A percentile compares a stretch with the other conserved stretches of the same genome.
These are phyloP conservation scores for Corythornis leucogaster DNA, from an alignment of 2,797 vertebrate genomes.

Conservation along the genomic window DNA sequence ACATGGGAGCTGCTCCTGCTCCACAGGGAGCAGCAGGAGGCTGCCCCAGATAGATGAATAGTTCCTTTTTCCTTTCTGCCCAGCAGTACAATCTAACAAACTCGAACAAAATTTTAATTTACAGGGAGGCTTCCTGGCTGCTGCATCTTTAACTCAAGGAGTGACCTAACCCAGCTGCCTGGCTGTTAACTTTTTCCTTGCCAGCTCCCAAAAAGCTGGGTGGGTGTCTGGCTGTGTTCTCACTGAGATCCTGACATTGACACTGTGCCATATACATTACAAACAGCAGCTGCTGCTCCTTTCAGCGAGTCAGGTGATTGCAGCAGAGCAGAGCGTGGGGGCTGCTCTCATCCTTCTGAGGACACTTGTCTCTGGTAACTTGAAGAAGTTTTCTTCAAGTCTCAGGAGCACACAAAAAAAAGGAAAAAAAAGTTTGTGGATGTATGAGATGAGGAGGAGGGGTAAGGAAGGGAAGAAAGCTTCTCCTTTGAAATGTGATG, in stretches of 20 bases:
- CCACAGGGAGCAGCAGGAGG: background rate
- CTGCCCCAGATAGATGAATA: slow-evolving; percentile 42
- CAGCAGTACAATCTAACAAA: background rate
- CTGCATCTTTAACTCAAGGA: background rate
- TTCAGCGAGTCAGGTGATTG: background rate
- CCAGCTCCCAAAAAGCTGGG: background rate
- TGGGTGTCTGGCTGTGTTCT: background rate
- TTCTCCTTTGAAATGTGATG: background rate
- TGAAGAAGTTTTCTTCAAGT: background rate
- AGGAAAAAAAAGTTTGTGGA: background rate
- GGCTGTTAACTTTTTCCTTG: background rate
- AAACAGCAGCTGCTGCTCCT: slow-evolving; percentile 57
- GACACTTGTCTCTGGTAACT: background rate
- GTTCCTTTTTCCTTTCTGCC: background rate
- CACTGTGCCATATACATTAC: background rate
- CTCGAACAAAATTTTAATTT: background rate
- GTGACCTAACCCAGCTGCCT: accelerated
- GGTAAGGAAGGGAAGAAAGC: background rate
- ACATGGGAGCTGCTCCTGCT: background rate
- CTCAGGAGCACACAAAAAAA: background rate
- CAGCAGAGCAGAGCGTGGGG: background rate
- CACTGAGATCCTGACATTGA: background rate
- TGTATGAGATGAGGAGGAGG: background rate
- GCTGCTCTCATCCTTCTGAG: background rate
- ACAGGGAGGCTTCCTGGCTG: background rate